Conservation (phyloP, 2,113 vertebrate genomes). For the Hypocryptadius cinnamomeus region DNA sequence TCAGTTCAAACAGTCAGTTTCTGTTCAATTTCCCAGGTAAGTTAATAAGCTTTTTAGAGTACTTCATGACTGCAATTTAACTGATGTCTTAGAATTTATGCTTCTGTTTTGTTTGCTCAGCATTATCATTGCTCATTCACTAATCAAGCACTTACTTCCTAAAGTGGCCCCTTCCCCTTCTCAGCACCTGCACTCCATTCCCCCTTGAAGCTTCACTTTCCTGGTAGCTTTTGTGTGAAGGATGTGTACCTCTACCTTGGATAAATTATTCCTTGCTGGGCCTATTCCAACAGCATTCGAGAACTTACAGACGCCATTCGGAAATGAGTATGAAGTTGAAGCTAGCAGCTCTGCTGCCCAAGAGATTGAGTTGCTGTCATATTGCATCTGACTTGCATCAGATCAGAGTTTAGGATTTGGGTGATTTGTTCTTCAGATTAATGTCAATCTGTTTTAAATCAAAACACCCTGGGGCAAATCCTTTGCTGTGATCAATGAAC, state of each 20-base stretch:
- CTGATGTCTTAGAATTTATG: neutral
- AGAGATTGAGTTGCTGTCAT: slow-evolving; percentile 57
- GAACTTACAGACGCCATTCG: neutral
- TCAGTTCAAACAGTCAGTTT: neutral
- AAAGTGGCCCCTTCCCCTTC: neutral
- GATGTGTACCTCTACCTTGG: neutral
- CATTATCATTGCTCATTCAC: neutral
- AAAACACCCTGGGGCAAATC: slow-evolving; percentile 54
- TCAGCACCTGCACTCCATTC: neutral
- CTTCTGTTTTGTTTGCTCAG: neutral
- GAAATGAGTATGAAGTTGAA: slow-evolving; percentile 31
- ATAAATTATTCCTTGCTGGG: slow-evolving; percentile 2
- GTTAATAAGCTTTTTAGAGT: neutral
- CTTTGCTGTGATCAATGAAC: slow-evolving; percentile 58
- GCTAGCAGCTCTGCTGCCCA: slow-evolving; percentile 29
- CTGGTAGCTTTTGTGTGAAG: neutral
- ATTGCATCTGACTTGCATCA: slow-evolving; percentile 58
- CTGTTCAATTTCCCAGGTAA: neutral
- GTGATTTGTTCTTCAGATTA: slow-evolving; percentile 60
- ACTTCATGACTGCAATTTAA: neutral
- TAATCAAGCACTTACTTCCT: neutral
- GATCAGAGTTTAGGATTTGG: slow-evolving; percentile 54
- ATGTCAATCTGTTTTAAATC: slow-evolving; percentile 62
- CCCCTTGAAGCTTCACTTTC: neutral
- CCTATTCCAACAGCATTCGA: neutral